Base-by-base conservation (phyloP, 2,797 vertebrate genomes). In the Brachyrhaphis roseni region DNA sequence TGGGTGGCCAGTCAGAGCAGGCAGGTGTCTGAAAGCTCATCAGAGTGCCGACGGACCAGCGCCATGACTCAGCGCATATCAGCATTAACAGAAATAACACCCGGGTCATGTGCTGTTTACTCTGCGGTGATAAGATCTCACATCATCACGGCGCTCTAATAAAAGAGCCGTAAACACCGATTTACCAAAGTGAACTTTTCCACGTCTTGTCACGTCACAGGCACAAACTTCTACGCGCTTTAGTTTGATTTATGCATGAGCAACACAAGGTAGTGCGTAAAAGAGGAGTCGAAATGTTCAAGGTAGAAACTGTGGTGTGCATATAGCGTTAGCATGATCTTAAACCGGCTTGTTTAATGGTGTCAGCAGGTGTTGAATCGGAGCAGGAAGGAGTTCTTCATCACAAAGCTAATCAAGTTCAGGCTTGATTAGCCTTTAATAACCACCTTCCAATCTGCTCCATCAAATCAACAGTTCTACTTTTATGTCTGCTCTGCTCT, bases 21-120 rank as follows among this genome's bases (percentile, higher is more conserved):
- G 89, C 82, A 87, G 91, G 89, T 90, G 91, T 72, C 74, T 72
- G 39, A 70, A 53, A 70, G 76, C 81, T 84, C 28, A 76, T 82
- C 82, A 74, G 5, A 64, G n/a, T 1, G 36, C 34, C 15, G 28
- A 79, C 51, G 3, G 47, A 72, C 74, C 66, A 8, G 5, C 16
- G 8, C 74, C 0, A 64, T 46, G 1, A 46, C 34, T 36, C 31
- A 72, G 15, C 34, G 8, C 31, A 1, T 16, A 39, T 49, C 53
- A 76, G 26, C 23, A 43, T 62, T 20, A 75, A 75, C 10, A 51
- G 6, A 36, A 71, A 77, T 72, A 49, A 74, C 51, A 77, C 4
- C 28, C 23, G 12, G 6, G 12, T 71, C 49, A 51, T 47, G 23
- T 77, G 26, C 28, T 43, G 55, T 75, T 83, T 71, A 74, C 71